A percentile compares a stretch with the other conserved stretches of the same genome.
phyloP scores from a whole-genome alignment of 2,113 vertebrate genomes.

The Harpagus bidentatus region DNA sequence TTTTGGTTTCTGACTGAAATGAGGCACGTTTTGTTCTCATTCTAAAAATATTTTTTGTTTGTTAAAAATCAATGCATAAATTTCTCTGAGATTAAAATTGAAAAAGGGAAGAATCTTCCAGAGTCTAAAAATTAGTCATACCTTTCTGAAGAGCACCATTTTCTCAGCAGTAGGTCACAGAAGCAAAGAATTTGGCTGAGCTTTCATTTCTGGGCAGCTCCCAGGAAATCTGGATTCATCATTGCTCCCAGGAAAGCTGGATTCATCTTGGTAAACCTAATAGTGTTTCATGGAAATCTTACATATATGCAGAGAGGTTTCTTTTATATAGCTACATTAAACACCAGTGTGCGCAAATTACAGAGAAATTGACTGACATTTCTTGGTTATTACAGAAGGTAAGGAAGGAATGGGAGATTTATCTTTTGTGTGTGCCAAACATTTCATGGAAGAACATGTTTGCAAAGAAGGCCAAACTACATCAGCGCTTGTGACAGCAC shows the following conservation, averaged over 20 bases:
- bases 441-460: neutral
- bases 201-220: neutral
- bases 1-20: neutral
- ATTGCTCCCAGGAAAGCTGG: neutral
- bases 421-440: neutral
- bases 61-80: neutral
- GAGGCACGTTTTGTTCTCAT: neutral
- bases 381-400: neutral
- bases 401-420: neutral
- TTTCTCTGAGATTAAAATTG: neutral
- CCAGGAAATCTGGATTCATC: neutral
- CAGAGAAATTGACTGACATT: neutral
- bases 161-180: neutral
- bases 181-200: neutral
- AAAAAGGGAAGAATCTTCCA: neutral
- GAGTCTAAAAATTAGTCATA: neutral
- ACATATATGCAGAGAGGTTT: neutral
- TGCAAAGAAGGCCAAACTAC: neutral
- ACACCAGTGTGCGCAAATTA: neutral
- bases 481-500: neutral
- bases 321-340: neutral
- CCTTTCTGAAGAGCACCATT: neutral
- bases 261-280: neutral
- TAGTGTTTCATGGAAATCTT: neutral
- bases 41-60: neutral